phyloP scores from a whole-genome alignment of 2,113 vertebrate genomes.

The Callocephalon fimbriatum region DNA sequence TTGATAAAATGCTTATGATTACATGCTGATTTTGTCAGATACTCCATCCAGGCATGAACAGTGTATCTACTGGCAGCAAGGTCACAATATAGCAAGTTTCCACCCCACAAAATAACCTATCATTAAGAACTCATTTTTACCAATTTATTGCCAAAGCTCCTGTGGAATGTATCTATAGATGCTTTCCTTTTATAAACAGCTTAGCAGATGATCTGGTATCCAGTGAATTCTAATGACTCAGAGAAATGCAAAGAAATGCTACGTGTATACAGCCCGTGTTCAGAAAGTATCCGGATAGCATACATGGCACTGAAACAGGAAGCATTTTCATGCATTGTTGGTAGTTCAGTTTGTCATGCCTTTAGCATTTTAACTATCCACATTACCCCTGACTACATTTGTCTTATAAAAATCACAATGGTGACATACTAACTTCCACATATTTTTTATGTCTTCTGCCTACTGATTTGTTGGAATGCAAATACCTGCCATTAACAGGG shows the following conservation, averaged over 20 bases:
- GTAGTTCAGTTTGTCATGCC: background rate
- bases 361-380: background rate
- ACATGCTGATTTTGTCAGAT: conserved; percentile 69
- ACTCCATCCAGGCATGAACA: conserved; percentile 65
- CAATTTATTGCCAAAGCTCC: conserved; percentile 35
- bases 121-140: conserved; percentile 33
- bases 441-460: background rate
- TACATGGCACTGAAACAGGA: background rate
- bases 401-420: background rate
- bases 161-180: background rate
- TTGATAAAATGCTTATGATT: conserved; percentile 69
- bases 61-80: conserved; percentile 42
- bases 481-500: background rate
- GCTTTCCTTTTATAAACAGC: background rate
- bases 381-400: background rate
- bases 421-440: background rate
- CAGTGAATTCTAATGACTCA: background rate
- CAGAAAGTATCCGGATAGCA: background rate
- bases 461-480: background rate
- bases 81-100: conserved; percentile 36
- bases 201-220: background rate
- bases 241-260: background rate
- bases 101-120: background rate
- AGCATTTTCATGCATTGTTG: background rate
- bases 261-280: background rate